A percentile compares a stretch with the other conserved stretches of the same genome.
Evolutionary conservation across 2,797 vertebrate genomes (phyloP).

Genomic region (Presbytis comata): DNA sequence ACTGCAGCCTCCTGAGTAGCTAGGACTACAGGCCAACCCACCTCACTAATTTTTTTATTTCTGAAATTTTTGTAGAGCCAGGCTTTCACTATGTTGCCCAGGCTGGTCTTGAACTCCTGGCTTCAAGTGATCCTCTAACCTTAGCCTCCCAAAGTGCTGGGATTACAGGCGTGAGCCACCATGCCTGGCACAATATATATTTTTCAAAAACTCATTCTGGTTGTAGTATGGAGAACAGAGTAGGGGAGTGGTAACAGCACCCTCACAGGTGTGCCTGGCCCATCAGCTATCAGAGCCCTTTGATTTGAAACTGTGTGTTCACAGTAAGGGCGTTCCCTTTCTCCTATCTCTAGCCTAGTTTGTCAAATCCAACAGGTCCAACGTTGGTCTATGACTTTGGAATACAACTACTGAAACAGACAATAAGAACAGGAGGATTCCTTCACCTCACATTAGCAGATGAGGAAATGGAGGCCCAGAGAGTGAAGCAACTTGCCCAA

Average conservation of each 20-base stretch:
- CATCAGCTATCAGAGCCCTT: neutral
- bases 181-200: neutral
- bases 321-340: neutral
- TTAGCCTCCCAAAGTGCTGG: neutral
- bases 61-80: neutral
- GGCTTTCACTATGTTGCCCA: neutral
- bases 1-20: neutral
- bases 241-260: accelerated
- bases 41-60: neutral
- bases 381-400: neutral
- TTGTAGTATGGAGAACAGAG: neutral
- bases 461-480: neutral
- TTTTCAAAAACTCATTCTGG: neutral
- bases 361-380: neutral
- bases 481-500: neutral
- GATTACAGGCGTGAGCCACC: neutral
- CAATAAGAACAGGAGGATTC: neutral
- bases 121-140: neutral
- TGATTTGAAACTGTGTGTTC: neutral
- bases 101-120: neutral
- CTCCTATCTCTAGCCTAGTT: neutral
- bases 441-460: neutral
- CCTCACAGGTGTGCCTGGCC: neutral
- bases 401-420: slow-evolving; percentile 4
- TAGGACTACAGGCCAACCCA: neutral